Evolutionary conservation across 2,888 invertebrate genomes (phyloP).

Genomic region (Cordilura impudica): DNA sequence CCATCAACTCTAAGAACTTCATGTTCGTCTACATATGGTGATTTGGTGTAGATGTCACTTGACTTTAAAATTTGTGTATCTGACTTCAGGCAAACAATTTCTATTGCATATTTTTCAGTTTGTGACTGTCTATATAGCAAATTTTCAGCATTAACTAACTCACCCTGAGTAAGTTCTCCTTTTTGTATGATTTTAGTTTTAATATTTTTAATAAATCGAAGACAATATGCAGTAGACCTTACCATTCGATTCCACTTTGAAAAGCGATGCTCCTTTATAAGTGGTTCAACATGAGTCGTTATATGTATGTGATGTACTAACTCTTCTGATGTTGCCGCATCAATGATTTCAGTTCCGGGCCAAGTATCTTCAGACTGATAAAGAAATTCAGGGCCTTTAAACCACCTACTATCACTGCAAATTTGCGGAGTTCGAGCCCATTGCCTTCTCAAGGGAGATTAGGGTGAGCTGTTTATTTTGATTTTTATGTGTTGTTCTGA

Average conservation of each 20-base stretch:
- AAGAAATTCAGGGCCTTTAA: no score
- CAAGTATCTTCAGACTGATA: no score
- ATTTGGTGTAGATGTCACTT: slow-evolving; percentile 23
- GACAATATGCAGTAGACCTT: slow-evolving; percentile 23
- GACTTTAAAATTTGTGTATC: not conserved
- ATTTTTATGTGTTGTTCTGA: no score
- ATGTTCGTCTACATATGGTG: slow-evolving; percentile 24
- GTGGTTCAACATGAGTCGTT: no score
- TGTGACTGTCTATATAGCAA: slow-evolving; percentile 44
- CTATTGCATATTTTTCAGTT: slow-evolving; percentile 21
- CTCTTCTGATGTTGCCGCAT: no score
- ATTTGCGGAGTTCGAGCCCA: no score
- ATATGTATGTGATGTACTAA: no score
- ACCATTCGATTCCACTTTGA: slow-evolving; percentile 37
- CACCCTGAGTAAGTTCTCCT: slow-evolving; percentile 35
- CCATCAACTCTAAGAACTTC: slow-evolving; percentile 29
- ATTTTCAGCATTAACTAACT: slow-evolving; percentile 27
- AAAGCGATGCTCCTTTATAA: slow-evolving; percentile 8
- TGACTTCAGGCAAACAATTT: slow-evolving; percentile 18
- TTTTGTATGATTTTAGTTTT: not conserved
- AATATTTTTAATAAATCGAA: slow-evolving; percentile 37
- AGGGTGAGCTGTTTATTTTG: no score
- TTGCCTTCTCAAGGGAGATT: no score
- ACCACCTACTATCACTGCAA: no score
- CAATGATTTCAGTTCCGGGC: no score